Conservation (phyloP, 1,140 invertebrate genomes). For the Phthorimaea operculella region DNA sequence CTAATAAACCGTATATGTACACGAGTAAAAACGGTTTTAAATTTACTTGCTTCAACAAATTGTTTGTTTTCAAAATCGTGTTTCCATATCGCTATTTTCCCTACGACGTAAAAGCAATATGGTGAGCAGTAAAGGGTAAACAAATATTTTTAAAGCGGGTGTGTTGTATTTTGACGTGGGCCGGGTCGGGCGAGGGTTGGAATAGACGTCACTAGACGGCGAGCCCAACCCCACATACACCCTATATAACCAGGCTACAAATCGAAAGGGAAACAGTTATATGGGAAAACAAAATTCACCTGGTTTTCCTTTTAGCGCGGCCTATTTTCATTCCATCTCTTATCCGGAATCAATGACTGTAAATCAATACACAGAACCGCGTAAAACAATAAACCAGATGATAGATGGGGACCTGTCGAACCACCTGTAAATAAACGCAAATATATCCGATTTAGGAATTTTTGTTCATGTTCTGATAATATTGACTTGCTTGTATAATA, state of each 20-base stretch:
- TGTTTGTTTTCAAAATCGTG: not conserved
- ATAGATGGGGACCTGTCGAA: not conserved
- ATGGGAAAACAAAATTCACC: constrained; percentile 15
- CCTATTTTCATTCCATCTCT: not conserved
- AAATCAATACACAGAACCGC: not conserved
- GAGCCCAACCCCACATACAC: not conserved
- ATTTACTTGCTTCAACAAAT: too few species aligned
- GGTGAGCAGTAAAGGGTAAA: constrained; percentile 16
- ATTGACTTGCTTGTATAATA: too few species aligned
- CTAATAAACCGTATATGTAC: too few species aligned
- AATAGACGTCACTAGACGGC: not conserved
- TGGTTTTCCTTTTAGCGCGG: constrained; percentile 17
- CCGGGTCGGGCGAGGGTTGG: constrained; percentile 18
- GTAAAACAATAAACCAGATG: not conserved
- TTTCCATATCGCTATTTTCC: not conserved
- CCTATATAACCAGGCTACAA: constrained; percentile 3
- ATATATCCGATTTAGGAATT: not conserved
- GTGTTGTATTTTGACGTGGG: constrained; percentile 28
- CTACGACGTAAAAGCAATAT: not conserved
- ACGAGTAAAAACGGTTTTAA: too few species aligned
- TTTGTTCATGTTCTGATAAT: too few species aligned
- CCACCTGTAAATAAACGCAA: not conserved
- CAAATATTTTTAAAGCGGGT: constrained; percentile 33
- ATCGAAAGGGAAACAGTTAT: constrained; percentile 15
- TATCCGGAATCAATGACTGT: constrained; percentile 1